A percentile compares a stretch with the other conserved stretches of the same genome.
These are phyloP conservation scores for Labeo catla DNA, from an alignment of 2,113 vertebrate genomes.

Conservation along the genomic window DNA sequence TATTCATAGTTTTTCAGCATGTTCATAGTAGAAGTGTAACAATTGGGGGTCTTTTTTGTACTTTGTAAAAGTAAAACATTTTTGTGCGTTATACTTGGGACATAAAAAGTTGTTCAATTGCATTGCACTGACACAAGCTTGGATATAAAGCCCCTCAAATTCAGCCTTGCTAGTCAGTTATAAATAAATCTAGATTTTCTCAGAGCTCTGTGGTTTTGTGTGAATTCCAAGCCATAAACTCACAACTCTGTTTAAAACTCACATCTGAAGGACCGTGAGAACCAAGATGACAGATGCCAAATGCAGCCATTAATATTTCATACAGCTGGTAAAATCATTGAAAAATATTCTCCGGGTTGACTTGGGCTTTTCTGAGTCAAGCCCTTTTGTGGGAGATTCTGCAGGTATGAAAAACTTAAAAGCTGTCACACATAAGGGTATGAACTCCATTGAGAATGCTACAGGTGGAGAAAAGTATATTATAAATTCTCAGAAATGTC, in stretches of 20 bases:
- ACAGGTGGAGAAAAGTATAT: not conserved
- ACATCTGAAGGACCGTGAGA: not conserved
- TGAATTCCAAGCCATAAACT: not conserved
- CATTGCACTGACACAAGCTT: not conserved
- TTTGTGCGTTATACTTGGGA: not conserved
- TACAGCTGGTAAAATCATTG: not conserved
- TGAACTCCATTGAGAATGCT: not conserved
- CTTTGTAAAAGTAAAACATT: not conserved
- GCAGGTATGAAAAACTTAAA: not conserved
- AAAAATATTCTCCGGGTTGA: not conserved
- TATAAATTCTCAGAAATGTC: not conserved
- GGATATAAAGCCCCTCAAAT: not conserved
- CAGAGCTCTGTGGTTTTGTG: not conserved
- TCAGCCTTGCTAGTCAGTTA: not conserved
- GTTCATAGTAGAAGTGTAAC: not conserved
- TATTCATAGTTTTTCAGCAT: not conserved
- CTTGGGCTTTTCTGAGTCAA: constrained; percentile 21
- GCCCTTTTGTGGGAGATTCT: not conserved
- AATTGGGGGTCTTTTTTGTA: not conserved
- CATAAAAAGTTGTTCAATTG: not conserved
- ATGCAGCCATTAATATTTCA: constrained; percentile 22
- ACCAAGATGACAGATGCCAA: constrained; percentile 23
- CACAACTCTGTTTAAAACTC: not conserved
- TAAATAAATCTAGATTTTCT: constrained; percentile 2
- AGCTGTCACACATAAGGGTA: constrained; percentile 12